These are phyloP conservation scores for Setophaga coronata DNA, from an alignment of 2,113 vertebrate genomes.

Conservation along the genomic window DNA sequence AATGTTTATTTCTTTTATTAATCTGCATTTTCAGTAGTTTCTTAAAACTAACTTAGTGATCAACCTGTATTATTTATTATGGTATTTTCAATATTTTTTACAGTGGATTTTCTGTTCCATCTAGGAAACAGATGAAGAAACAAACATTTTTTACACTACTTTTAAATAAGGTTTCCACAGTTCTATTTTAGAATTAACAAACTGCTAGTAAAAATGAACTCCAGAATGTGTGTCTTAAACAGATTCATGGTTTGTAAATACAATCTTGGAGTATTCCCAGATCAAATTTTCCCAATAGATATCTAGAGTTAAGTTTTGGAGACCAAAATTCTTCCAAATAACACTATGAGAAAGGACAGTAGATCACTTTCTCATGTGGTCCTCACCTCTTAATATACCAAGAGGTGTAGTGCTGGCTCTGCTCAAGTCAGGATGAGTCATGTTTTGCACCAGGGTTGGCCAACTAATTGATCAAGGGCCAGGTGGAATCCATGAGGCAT, in stretches of 20 bases:
- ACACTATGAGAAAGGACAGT: not conserved
- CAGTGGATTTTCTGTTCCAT: not conserved
- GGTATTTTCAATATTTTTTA: not conserved
- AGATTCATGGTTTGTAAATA: not conserved
- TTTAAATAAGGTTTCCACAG: not conserved
- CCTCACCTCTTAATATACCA: not conserved
- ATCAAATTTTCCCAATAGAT: not conserved
- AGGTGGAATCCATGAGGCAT: not conserved
- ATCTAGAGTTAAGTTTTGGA: not conserved
- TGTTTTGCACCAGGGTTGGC: not conserved
- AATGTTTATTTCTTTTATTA: not conserved
- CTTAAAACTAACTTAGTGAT: not conserved
- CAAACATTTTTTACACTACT: not conserved
- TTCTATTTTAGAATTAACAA: not conserved
- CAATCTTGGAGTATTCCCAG: not conserved
- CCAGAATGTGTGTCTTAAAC: not conserved
- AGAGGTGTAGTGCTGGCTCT: not conserved
- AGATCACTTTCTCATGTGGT: not conserved
- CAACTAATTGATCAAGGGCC: not conserved
- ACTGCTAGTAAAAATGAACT: not conserved
- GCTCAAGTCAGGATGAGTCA: not conserved
- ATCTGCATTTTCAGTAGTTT: not conserved
- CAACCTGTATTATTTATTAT: not conserved
- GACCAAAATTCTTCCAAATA: not conserved
- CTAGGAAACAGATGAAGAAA: not conserved